Evolutionary conservation across 2,888 invertebrate genomes (phyloP).

Genomic region (Folsomia candida): DNA sequence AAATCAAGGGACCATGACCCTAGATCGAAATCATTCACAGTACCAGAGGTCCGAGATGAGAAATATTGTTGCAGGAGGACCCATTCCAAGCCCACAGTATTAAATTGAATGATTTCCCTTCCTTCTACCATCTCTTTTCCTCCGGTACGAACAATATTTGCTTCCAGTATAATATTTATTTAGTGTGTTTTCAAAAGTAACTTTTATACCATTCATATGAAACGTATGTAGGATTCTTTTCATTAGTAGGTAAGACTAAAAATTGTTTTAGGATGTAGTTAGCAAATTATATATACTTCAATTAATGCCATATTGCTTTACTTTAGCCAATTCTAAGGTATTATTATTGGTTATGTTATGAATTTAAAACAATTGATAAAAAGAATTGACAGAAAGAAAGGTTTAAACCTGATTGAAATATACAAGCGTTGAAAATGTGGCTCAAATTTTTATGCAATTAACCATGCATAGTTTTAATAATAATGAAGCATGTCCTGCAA

Average conservation of each 20-base stretch:
- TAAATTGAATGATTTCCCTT: slow-evolving; percentile 9
- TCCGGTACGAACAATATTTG: too few relatives aligned
- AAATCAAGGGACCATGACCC: slow-evolving; percentile 45
- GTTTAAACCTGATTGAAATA: background rate
- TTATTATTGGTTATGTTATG: background rate
- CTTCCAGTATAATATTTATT: too few relatives aligned
- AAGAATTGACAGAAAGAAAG: background rate
- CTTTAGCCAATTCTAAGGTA: background rate
- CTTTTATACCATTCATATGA: too few relatives aligned
- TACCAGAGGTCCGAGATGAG: slow-evolving; percentile 13
- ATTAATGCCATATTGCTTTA: background rate
- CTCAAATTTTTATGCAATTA: background rate
- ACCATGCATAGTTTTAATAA: background rate
- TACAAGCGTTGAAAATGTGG: too few relatives aligned
- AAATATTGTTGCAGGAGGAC: slow-evolving; percentile 3
- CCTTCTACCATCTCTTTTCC: too few relatives aligned
- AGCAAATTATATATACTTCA: too few relatives aligned
- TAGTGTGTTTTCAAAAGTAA: too few relatives aligned
- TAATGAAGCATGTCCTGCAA: background rate
- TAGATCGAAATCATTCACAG: slow-evolving; percentile 42
- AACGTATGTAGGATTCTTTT: too few relatives aligned
- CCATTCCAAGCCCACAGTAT: slow-evolving; percentile 25
- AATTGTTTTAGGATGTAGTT: too few relatives aligned
- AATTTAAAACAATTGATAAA: background rate
- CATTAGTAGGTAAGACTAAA: too few relatives aligned